These are phyloP conservation scores for Hyposmocoma kahamanoa DNA, from an alignment of 1,140 invertebrate species.

Conservation along the genomic window DNA sequence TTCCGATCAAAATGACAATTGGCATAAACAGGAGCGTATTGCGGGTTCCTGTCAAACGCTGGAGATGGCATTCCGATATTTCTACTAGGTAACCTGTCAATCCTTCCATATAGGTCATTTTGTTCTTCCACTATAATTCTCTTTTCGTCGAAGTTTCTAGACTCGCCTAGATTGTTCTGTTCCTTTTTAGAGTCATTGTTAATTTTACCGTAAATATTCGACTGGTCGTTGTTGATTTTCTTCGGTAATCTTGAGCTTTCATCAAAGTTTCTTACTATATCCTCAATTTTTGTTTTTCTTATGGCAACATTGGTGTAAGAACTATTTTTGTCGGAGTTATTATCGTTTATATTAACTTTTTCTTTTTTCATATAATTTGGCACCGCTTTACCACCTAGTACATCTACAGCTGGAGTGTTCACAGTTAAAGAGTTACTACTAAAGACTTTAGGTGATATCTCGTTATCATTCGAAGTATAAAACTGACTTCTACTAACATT, in stretches of 20 bases:
- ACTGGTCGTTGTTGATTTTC: slow-evolving; percentile 50
- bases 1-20: slow-evolving; percentile 49
- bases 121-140: slow-evolving; percentile 15
- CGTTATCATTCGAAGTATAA: slow-evolving; percentile 50
- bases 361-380: slow-evolving; percentile 74
- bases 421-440: slow-evolving; percentile 83
- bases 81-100: slow-evolving; percentile 26
- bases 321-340: slow-evolving; percentile 54
- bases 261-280: slow-evolving; percentile 62
- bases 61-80: slow-evolving; percentile 33
- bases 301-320: slow-evolving; percentile 63
- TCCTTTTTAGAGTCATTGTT: slow-evolving; percentile 33
- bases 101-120: slow-evolving; percentile 32
- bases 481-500: slow-evolving; percentile 47
- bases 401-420: slow-evolving; percentile 85
- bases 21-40: slow-evolving; percentile 54
- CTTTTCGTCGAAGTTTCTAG: neutral
- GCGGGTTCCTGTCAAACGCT: slow-evolving; percentile 50
- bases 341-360: slow-evolving; percentile 57
- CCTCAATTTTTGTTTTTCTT: slow-evolving; percentile 62
- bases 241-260: slow-evolving; percentile 42
- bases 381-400: slow-evolving; percentile 76
- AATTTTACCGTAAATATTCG: slow-evolving; percentile 53
- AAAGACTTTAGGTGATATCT: slow-evolving; percentile 84
- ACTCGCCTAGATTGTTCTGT: slow-evolving; percentile 30